A percentile compares a stretch with the other conserved stretches of the same genome.
Evolutionary conservation across 2,888 invertebrate genomes (phyloP).

Genomic region (Sphaerophoria rueppellii): DNA sequence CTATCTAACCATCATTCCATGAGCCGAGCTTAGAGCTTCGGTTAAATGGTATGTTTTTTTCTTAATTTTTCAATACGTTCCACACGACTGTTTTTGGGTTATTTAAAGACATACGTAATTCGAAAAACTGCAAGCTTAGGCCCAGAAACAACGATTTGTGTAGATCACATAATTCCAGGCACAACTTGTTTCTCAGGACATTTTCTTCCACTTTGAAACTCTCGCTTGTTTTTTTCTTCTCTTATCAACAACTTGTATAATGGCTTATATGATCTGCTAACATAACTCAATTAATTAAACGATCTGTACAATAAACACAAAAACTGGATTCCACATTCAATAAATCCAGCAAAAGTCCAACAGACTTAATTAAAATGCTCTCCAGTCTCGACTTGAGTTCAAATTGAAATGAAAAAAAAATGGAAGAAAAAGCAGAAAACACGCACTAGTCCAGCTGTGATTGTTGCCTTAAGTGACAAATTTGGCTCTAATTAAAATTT

Average conservation of each 20-base stretch:
- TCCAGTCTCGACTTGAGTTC: background rate
- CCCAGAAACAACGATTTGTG: too few species aligned
- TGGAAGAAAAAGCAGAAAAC: constrained; percentile 1
- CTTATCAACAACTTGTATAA: background rate
- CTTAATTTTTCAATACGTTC: too few species aligned
- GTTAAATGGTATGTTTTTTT: too few species aligned
- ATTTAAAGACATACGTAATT: too few species aligned
- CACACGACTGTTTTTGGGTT: too few species aligned
- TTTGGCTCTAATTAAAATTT: constrained; percentile 76
- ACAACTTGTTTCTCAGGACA: constrained; percentile 39
- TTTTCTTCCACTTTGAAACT: constrained; percentile 7
- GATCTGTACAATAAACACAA: constrained; percentile 47
- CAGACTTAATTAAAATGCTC: constrained; percentile 25
- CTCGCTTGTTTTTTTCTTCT: constrained; percentile 20
- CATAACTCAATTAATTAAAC: constrained; percentile 72
- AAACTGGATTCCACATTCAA: constrained; percentile 20
- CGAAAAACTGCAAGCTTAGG: background rate
- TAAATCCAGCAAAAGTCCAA: constrained; percentile 6
- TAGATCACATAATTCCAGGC: too few species aligned
- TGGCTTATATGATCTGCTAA: constrained; percentile 16
- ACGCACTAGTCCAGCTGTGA: constrained; percentile 45
- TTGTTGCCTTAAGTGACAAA: constrained; percentile 74
- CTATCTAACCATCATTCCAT: too few species aligned
- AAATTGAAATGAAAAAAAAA: background rate
- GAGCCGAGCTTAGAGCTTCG: too few species aligned